Conservation (phyloP, 2,113 vertebrate genomes). For the Strigops habroptila region DNA sequence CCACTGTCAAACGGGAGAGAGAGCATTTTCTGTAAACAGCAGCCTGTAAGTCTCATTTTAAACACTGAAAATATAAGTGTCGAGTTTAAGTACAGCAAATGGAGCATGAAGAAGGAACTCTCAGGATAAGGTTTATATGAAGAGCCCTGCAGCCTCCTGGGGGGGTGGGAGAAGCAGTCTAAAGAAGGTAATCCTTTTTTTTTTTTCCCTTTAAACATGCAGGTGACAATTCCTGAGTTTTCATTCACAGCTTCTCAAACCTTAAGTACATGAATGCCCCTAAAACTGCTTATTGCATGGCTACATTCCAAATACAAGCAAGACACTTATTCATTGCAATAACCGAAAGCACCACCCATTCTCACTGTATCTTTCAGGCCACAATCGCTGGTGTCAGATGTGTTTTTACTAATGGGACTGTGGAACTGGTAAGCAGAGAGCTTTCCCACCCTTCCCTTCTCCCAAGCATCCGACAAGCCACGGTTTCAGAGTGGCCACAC, state of each 20-base stretch:
- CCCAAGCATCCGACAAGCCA: slow-evolving; percentile 55
- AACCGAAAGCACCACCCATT: slow-evolving; percentile 25
- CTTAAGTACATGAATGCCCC: neutral
- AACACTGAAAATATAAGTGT: neutral
- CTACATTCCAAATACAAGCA: neutral
- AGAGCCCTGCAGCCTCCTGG: neutral
- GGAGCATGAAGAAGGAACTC: neutral
- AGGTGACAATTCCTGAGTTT: neutral
- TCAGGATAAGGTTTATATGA: neutral
- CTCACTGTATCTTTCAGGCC: slow-evolving; percentile 29
- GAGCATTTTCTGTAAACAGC: neutral
- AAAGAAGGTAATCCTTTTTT: neutral
- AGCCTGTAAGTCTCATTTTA: neutral
- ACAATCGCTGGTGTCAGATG: slow-evolving; percentile 47
- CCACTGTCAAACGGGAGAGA: neutral
- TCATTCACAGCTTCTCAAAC: slow-evolving; percentile 16
- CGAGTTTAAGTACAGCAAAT: neutral
- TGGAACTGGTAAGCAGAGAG: slow-evolving; percentile 51
- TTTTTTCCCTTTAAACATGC: neutral
- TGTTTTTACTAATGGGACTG: slow-evolving; percentile 48
- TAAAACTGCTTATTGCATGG: neutral
- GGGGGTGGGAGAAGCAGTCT: neutral
- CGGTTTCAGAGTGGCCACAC: slow-evolving; percentile 46
- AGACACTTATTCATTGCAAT: slow-evolving; percentile 17
- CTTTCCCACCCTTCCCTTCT: slow-evolving; percentile 77